Conservation (phyloP, 2,113 vertebrate species). For the Corythornis madagascariensis region DNA sequence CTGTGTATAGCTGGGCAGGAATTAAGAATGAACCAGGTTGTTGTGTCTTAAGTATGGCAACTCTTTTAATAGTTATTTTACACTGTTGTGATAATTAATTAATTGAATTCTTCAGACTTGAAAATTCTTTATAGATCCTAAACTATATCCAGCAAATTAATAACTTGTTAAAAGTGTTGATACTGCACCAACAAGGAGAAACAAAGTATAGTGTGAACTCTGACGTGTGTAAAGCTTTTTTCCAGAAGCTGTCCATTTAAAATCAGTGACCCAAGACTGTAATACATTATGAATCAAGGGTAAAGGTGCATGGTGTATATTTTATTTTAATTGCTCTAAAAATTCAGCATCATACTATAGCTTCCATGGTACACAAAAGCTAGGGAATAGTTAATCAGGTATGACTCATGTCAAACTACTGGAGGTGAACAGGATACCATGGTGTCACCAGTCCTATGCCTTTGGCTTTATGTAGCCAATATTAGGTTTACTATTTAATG, state of each 20-base stretch:
- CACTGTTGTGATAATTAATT: not conserved
- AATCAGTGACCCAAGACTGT: not conserved
- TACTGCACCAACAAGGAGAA: not conserved
- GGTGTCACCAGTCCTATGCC: not conserved
- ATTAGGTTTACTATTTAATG: not conserved
- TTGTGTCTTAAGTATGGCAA: not conserved
- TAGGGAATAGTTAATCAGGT: not conserved
- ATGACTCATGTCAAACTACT: constrained; percentile 4
- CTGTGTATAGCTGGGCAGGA: not conserved
- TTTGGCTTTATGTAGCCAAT: not conserved
- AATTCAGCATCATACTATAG: not conserved
- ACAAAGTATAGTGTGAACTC: not conserved
- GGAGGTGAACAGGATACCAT: constrained; percentile 28
- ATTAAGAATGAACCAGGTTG: not conserved
- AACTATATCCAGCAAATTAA: not conserved
- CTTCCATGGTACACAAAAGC: not conserved
- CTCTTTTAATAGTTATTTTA: not conserved
- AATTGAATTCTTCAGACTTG: not conserved
- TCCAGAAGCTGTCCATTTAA: not conserved
- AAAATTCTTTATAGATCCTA: not conserved
- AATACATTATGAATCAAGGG: not conserved
- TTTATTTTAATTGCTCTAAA: constrained; percentile 32
- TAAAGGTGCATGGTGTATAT: not conserved
- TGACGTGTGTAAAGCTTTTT: not conserved
- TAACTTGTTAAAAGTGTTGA: not conserved